phyloP scores from a whole-genome alignment of 1,140 invertebrate genomes.

The Phenacoccus solenopsis region DNA sequence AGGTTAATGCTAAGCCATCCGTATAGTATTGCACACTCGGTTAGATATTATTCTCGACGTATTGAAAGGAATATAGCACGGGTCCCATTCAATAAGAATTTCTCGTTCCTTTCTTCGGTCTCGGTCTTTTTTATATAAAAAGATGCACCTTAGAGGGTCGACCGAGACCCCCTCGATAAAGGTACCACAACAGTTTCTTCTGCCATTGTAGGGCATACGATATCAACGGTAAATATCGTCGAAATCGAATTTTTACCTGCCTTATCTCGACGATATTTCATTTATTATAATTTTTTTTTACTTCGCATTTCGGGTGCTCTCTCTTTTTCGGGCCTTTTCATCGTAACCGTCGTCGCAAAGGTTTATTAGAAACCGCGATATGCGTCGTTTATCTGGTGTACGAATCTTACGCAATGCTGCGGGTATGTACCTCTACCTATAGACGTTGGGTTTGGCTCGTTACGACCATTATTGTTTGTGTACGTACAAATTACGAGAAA shows the following conservation, averaged over 20 bases:
- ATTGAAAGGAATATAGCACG: background rate
- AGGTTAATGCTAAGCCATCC: conserved; percentile 1
- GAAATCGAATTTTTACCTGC: background rate
- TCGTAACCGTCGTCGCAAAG: background rate
- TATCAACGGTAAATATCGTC: background rate
- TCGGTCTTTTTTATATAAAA: background rate
- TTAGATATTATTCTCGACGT: background rate
- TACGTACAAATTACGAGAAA: too few species aligned
- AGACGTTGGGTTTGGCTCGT: too few species aligned
- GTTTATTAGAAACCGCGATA: background rate
- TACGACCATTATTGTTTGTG: too few species aligned
- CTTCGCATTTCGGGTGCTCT: too few species aligned
- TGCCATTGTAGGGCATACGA: too few species aligned
- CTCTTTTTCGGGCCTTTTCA: background rate
- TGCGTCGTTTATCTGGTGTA: background rate
- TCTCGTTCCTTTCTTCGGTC: conserved; percentile 1
- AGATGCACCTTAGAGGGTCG: background rate
- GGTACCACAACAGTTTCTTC: too few species aligned
- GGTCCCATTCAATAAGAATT: background rate
- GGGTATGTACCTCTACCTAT: background rate
- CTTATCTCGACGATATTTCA: background rate
- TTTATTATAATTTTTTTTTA: background rate
- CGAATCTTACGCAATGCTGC: too few species aligned
- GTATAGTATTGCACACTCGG: background rate
- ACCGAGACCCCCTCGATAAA: too few species aligned